Conservation (phyloP, 2,888 invertebrate species). For the Gandaritis pyraliata region DNA sequence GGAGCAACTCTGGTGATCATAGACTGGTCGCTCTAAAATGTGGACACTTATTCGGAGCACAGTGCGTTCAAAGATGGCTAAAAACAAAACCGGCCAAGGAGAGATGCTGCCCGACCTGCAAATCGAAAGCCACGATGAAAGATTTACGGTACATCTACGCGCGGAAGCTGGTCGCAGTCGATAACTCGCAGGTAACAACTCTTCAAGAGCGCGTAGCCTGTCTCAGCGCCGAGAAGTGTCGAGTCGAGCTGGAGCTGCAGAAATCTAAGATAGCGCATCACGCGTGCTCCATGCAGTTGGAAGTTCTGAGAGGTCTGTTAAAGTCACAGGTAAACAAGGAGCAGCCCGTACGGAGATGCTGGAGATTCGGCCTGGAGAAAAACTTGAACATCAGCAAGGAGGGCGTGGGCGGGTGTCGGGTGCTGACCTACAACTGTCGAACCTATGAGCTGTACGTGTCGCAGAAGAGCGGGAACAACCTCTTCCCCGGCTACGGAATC, state of each 20-base stretch:
- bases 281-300: conserved; percentile 61
- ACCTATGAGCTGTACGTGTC: conserved; percentile 89
- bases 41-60: conserved; percentile 95
- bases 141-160: conserved; percentile 93
- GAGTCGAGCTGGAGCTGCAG: conserved; percentile 86
- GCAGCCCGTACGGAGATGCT: conserved; percentile 53
- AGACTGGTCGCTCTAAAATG: conserved; percentile 94
- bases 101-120: conserved; percentile 95
- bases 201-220: conserved; percentile 85
- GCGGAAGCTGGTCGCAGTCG: conserved; percentile 89
- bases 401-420: conserved; percentile 91
- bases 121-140: conserved; percentile 86
- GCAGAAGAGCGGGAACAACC: conserved; percentile 87
- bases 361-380: conserved; percentile 85
- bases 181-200: conserved; percentile 90
- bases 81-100: conserved; percentile 78
- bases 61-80: conserved; percentile 92
- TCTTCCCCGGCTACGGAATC: conserved; percentile 92
- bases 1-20: conserved; percentile 94
- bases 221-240: conserved; percentile 83
- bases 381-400: conserved; percentile 87
- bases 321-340: conserved; percentile 63
- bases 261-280: conserved; percentile 66
- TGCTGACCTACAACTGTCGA: conserved; percentile 88
- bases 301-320: conserved; percentile 60